phyloP scores from a whole-genome alignment of 2,888 invertebrate genomes.

The Drosophila emarginata region DNA sequence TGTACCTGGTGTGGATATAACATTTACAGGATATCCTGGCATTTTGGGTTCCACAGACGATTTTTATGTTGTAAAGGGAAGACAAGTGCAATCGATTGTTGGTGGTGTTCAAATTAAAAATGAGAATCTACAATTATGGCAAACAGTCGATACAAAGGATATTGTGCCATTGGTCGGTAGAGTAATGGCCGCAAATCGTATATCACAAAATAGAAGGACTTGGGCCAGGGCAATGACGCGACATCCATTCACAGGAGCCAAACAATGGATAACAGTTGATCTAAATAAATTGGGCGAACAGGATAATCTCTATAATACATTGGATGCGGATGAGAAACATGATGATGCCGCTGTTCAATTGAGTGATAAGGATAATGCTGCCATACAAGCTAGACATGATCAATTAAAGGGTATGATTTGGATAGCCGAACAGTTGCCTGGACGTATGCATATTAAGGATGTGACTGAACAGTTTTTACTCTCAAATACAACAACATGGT shows the following conservation, averaged over 20 bases:
- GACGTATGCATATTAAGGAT: conserved; percentile 85
- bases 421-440: conserved; percentile 91
- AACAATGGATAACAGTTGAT: conserved; percentile 94
- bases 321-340: conserved; percentile 69
- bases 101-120: conserved; percentile 91
- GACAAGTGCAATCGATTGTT: conserved; percentile 85
- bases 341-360: conserved; percentile 68
- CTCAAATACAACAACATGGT: conserved; percentile 86
- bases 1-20: conserved; percentile 87
- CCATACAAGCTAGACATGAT: conserved; percentile 69
- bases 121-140: conserved; percentile 88
- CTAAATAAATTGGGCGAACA: conserved; percentile 83
- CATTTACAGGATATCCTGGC: conserved; percentile 93
- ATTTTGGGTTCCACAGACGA: conserved; percentile 92
- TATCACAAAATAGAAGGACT: conserved; percentile 87
- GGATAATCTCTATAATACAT: conserved; percentile 64
- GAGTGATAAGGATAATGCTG: conserved; percentile 67
- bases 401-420: conserved; percentile 84
- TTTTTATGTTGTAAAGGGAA: conserved; percentile 87
- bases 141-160: conserved; percentile 85
- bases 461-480: conserved; percentile 85
- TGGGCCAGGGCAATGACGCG: conserved; percentile 89
- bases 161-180: conserved; percentile 87
- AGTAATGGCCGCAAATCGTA: conserved; percentile 91
- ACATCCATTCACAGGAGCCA: conserved; percentile 92